A percentile compares a stretch with the other conserved stretches of the same genome.
phyloP scores from a whole-genome alignment of 2,888 invertebrate genomes.

The Chrysolina oricalcia region DNA sequence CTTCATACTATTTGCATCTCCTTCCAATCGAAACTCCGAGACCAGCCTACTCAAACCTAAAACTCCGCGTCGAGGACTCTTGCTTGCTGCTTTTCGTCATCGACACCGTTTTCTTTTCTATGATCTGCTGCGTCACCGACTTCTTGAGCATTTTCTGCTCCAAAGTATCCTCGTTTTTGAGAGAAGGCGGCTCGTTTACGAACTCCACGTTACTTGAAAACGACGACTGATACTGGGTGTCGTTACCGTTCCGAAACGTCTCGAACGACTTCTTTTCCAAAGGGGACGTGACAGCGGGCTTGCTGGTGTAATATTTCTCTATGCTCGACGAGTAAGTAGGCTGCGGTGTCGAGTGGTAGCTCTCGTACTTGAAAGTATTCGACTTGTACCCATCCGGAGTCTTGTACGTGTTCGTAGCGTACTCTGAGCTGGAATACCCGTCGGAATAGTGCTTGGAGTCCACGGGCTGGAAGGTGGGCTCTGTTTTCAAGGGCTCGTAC shows the following conservation, averaged over 20 bases:
- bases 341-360: constrained; percentile 65
- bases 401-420: constrained; percentile 67
- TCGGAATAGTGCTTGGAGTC: constrained; percentile 56
- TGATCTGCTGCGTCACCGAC: constrained; percentile 80
- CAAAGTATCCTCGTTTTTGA: constrained; percentile 74
- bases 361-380: constrained; percentile 68
- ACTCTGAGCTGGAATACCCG: constrained; percentile 67
- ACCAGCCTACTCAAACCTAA: constrained; percentile 66
- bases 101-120: constrained; percentile 81
- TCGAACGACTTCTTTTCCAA: constrained; percentile 60
- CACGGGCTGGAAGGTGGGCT: constrained; percentile 36
- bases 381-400: constrained; percentile 69
- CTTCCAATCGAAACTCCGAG: constrained; percentile 16
- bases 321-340: constrained; percentile 64
- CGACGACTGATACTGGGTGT: constrained; percentile 63
- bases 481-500: constrained; percentile 38
- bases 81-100: constrained; percentile 73
- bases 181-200: constrained; percentile 66
- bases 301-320: constrained; percentile 67
- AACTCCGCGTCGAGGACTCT: constrained; percentile 69
- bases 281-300: constrained; percentile 59
- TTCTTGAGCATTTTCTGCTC: constrained; percentile 81
- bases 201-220: constrained; percentile 67
- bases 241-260: constrained; percentile 62
- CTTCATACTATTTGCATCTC: background rate